Base-by-base conservation (phyloP, 2,113 vertebrate genomes). In the Vidua chalybeata region DNA sequence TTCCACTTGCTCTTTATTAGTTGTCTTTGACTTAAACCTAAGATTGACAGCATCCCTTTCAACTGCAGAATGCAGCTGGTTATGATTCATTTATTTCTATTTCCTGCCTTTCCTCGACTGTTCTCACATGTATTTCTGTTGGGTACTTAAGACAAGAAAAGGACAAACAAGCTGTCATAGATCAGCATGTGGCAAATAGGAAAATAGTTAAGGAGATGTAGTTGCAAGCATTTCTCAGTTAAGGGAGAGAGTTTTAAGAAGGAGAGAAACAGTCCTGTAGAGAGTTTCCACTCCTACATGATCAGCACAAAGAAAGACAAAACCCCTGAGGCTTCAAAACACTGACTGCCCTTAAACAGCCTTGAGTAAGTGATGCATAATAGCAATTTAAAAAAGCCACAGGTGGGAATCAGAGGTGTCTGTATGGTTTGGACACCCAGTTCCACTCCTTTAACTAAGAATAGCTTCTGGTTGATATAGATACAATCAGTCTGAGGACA, bases 41-140 rank as follows among this genome's bases (percentile, higher is more conserved):
- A 61, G 59, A 88, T 92, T 84, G 83, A 73, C 79, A 89, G 72
- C 84, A 89, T 91, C 86, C 35, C 56, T 86, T 94, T 92, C 86
- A 93, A 43, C 43, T 90, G 76, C 92, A 63, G 80, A 80, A n/a
- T 72, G 90, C 90, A 96, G 86, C 72, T 94, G 92, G 68, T 77
- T 90, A 35, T 92, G 89, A 95, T 92, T 94, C 43, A 92, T 90
- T 87, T 90, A 56, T 79, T 97, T 96, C 78, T 90, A 74, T 86
- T 95, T 93, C 54, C 49, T 96, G 88, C 88, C 68, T 92, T 84
- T 92, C 79, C 58, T 96, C 64, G 62, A 55, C 79, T 75, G 35
- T 72, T 92, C 49, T 68, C 61, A 78, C 52, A 45, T 88, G 48
- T 88, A 84, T 96, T 97, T 95, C 86, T 92, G 45, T 86, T 77